phyloP scores from a whole-genome alignment of 2,113 vertebrate genomes.

The Morone chrysops region DNA sequence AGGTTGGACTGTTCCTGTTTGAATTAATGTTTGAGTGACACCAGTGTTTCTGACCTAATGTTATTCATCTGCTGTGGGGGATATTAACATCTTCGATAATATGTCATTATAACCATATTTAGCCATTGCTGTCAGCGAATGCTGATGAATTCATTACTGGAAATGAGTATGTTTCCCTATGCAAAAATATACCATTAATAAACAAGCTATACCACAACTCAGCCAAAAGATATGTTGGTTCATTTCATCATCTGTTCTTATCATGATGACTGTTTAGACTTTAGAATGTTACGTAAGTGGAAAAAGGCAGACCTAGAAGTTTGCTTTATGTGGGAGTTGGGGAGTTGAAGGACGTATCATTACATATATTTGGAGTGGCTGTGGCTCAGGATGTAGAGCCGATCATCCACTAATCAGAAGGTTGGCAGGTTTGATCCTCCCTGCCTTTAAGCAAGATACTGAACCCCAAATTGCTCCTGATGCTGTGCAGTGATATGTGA shows the following conservation, averaged over 20 bases:
- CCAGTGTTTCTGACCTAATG: conserved; percentile 73
- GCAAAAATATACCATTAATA: conserved; percentile 93
- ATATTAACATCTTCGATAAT: conserved; percentile 79
- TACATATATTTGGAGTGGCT: no score
- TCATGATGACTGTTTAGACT: not conserved
- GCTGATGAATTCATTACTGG: conserved; percentile 89
- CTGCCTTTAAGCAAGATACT: no score
- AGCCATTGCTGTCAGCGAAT: conserved; percentile 83
- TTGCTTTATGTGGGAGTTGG: no score
- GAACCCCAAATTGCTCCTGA: no score
- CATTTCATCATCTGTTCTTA: conserved; percentile 1
- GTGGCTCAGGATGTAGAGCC: no score
- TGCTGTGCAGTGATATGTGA: no score
- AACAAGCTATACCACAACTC: conserved; percentile 92
- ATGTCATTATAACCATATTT: conserved; percentile 84
- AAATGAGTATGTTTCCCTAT: conserved; percentile 91
- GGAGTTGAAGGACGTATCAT: no score
- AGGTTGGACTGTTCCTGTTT: conserved; percentile 46
- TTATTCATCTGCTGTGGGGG: conserved; percentile 75
- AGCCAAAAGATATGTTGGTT: conserved; percentile 21
- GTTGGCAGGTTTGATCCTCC: no score
- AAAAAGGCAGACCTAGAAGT: no score
- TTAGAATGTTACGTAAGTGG: no score
- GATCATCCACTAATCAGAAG: no score
- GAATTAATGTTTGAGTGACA: conserved; percentile 57